These are phyloP conservation scores for Lycodopsis pacificus DNA, from an alignment of 2,797 vertebrate genomes.

Conservation along the genomic window DNA sequence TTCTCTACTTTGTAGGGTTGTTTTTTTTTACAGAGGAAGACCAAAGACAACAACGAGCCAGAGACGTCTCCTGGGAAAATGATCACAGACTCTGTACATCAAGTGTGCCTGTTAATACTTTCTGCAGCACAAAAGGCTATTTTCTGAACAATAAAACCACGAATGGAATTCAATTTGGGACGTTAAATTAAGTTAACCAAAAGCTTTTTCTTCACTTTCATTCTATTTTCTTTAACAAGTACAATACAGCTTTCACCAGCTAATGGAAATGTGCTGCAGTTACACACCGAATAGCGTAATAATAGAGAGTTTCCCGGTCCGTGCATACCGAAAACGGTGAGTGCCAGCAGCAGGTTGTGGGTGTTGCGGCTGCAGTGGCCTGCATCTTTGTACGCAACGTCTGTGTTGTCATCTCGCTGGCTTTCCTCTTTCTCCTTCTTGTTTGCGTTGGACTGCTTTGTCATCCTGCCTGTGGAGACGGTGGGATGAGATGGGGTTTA, in stretches of 20 bases:
- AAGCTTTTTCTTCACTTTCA: constrained; percentile 6
- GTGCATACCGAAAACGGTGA: constrained; percentile 81
- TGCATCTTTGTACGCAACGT: constrained; percentile 68
- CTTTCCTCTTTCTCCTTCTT: constrained; percentile 69
- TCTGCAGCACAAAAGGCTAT: not conserved
- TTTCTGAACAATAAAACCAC: constrained; percentile 30
- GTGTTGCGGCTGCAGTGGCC: constrained; percentile 80
- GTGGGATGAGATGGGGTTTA: constrained; percentile 10
- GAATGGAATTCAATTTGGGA: not conserved
- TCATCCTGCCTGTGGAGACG: constrained; percentile 81
- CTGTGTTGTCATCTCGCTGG: constrained; percentile 74
- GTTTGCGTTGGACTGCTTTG: constrained; percentile 78
- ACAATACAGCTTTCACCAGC: not conserved
- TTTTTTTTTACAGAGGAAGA: constrained; percentile 42
- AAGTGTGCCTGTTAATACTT: constrained; percentile 16
- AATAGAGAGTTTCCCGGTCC: not conserved
- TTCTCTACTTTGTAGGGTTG: constrained; percentile 13
- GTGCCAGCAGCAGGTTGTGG: constrained; percentile 82
- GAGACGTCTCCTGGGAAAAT: constrained; percentile 37
- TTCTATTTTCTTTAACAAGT: not conserved
- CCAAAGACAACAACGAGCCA: constrained; percentile 45
- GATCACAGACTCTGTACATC: constrained; percentile 17
- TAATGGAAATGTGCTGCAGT: not conserved
- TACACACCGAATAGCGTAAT: not conserved
- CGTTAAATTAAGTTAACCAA: not conserved